phyloP scores from a whole-genome alignment of 1,140 invertebrate species.

The Myzus persicae region DNA sequence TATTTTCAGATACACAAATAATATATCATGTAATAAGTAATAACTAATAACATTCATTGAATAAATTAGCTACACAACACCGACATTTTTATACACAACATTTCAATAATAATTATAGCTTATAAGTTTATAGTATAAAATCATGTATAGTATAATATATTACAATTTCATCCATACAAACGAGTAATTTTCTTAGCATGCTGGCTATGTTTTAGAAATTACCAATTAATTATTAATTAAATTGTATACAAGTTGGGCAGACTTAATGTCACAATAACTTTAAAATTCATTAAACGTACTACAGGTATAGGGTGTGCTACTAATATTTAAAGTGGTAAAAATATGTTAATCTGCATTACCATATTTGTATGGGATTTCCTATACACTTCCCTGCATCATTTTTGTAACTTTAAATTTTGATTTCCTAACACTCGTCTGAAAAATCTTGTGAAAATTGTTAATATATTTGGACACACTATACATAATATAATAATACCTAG shows the following conservation, averaged over 20 bases:
- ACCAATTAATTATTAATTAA: neutral
- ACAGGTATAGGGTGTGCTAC: neutral
- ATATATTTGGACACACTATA: neutral
- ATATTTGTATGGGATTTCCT: neutral
- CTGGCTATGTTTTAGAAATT: neutral
- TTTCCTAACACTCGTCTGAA: neutral
- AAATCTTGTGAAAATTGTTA: neutral
- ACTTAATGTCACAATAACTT: neutral
- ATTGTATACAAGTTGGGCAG: neutral
- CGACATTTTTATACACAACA: neutral
- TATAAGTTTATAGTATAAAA: neutral
- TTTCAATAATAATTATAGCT: constrained; percentile 20
- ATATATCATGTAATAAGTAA: neutral
- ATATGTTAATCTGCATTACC: neutral
- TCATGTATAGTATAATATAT: neutral
- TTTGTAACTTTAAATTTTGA: neutral
- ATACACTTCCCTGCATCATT: neutral
- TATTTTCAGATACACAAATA: neutral
- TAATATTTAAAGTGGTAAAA: neutral
- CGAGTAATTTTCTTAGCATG: neutral
- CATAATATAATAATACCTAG: neutral
- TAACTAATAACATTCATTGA: too few relatives aligned
- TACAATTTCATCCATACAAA: neutral
- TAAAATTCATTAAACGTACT: neutral
- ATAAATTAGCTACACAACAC: neutral